Evolutionary conservation across 2,888 invertebrate genomes (phyloP).

Genomic region (Apamea crenata): DNA sequence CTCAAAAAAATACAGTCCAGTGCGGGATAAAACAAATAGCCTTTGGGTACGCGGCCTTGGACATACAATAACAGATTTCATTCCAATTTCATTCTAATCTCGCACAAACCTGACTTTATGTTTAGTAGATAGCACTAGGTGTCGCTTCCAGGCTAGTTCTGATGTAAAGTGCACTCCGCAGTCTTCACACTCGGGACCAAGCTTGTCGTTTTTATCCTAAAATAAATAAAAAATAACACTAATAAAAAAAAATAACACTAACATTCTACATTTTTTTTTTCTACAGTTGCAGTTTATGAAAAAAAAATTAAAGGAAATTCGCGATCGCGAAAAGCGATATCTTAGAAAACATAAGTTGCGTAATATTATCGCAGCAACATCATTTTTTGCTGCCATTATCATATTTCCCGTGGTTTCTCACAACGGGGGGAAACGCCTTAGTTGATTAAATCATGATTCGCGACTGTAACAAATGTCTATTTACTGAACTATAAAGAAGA

Average conservation of each 20-base stretch:
- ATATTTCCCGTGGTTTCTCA: not conserved
- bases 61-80: not conserved
- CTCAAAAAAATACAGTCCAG: not conserved
- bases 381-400: not conserved
- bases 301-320: not conserved
- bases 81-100: not conserved
- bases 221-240: conserved; percentile 15
- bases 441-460: too few species aligned
- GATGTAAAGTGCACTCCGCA: conserved; percentile 67
- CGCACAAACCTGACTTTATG: conserved; percentile 59
- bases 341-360: not conserved
- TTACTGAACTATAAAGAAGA: too few species aligned
- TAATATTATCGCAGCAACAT: not conserved
- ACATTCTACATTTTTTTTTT: not conserved
- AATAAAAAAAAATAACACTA: too few species aligned
- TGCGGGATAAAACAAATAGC: not conserved
- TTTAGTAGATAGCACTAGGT: conserved; percentile 68
- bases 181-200: conserved; percentile 71
- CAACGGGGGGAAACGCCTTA: too few species aligned
- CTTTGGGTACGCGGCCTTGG: not conserved
- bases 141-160: conserved; percentile 70
- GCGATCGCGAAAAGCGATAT: not conserved
- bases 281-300: not conserved
- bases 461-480: too few species aligned
- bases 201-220: conserved; percentile 69